phyloP scores from a whole-genome alignment of 2,888 invertebrate genomes.

The Platerodrilus igneus region DNA sequence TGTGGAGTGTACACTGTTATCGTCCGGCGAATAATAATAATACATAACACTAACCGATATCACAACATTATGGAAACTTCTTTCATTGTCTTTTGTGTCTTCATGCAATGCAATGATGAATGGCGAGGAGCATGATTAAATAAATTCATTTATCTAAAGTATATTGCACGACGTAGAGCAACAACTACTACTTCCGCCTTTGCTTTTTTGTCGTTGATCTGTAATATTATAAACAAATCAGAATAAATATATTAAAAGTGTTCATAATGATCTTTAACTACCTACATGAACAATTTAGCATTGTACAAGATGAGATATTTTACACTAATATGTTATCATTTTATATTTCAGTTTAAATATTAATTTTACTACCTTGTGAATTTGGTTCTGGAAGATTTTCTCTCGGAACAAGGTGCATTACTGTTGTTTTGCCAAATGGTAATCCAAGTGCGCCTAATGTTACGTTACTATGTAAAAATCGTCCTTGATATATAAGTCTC shows the following conservation, averaged over 20 bases:
- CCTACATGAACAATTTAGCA: too few relatives aligned
- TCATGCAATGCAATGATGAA: slow-evolving; percentile 17
- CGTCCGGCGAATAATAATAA: too few relatives aligned
- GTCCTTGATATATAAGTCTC: slow-evolving; percentile 98
- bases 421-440: slow-evolving; percentile 95
- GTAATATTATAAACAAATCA: slow-evolving; percentile 46
- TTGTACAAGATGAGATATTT: too few relatives aligned
- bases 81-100: slow-evolving; percentile 27
- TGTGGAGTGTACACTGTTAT: too few relatives aligned
- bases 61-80: slow-evolving; percentile 49
- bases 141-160: slow-evolving; percentile 60
- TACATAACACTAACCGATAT: slow-evolving; percentile 48
- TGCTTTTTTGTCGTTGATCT: slow-evolving; percentile 95
- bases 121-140: slow-evolving; percentile 26
- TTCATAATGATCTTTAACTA: too few relatives aligned
- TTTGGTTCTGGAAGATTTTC: slow-evolving; percentile 99
- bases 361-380: slow-evolving; percentile 81
- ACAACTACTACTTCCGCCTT: slow-evolving; percentile 92
- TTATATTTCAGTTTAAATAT: slow-evolving; percentile 4
- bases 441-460: slow-evolving; percentile 96
- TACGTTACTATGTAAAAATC: slow-evolving; percentile 99
- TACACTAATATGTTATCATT: too few relatives aligned
- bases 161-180: slow-evolving; percentile 91
- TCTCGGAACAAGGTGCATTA: slow-evolving; percentile 99
- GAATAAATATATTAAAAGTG: too few relatives aligned